Evolutionary conservation across 2,113 vertebrate genomes (phyloP).

Genomic region (Donacobius atricapilla): DNA sequence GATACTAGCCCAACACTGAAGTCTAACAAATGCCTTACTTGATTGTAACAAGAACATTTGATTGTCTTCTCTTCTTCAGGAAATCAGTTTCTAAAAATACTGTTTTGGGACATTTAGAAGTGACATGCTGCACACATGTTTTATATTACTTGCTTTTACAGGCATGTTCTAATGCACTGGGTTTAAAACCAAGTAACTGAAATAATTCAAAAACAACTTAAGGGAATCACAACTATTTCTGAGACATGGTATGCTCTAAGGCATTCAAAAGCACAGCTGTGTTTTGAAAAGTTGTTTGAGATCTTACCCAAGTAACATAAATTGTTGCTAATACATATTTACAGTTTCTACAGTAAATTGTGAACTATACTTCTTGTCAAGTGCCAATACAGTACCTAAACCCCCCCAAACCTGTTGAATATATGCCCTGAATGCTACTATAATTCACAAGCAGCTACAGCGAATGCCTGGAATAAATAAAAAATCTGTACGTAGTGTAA

Average conservation of each 20-base stretch:
- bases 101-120: neutral
- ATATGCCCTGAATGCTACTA: neutral
- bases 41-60: neutral
- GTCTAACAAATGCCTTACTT: neutral
- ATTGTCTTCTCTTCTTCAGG: neutral
- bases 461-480: neutral
- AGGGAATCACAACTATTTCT: neutral
- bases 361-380: neutral
- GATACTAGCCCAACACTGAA: neutral
- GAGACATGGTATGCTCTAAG: neutral
- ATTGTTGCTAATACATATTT: neutral
- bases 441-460: neutral
- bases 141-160: neutral
- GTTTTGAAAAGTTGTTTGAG: neutral
- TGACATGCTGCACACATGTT: neutral
- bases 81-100: constrained; percentile 13
- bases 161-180: neutral
- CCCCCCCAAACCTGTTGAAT: neutral
- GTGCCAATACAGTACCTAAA: neutral
- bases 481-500: neutral
- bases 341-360: neutral
- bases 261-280: neutral
- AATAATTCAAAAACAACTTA: neutral
- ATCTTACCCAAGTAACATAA: neutral
- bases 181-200: neutral